Base-by-base conservation (phyloP, 2,113 vertebrate species). In the Cebus imitator region DNA sequence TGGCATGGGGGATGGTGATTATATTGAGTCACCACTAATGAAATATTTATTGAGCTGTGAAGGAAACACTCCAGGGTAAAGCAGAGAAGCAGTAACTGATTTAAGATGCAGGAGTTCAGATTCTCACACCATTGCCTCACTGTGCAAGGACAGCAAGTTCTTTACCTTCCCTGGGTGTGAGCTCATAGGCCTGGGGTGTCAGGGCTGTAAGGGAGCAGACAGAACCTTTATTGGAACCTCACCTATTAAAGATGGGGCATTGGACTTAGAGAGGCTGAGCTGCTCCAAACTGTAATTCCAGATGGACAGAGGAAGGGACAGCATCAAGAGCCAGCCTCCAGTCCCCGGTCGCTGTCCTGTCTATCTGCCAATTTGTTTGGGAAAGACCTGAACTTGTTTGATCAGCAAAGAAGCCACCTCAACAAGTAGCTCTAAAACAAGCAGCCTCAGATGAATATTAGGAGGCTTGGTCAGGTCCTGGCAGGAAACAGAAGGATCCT, bases 21-120 rank as follows among this genome's bases (percentile, higher is more conserved):
- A 9, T 81, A 86, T 55, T 79, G 73, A 96, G 82, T 93, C 91
- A 57, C 43, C 70, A 27, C 79, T 25, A 48, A 76, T 83, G 91
- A 97, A 94, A 80, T 95, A 87, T 73, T 93, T 97, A 68, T 16
- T 52, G 68, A 95, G 58, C 48, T 37, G 20, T 88, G 70, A 93
- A 93, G 80, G 50, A 52, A 94, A 90, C 37, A n/a, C 72, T 48
- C 18, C 84, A 81, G 87, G 76, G 84, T 12, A 76, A 90, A 82
- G 66, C 80, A 78, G 73, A 94, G 79, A 91, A 55, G 11, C 75
- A 76, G 55, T 45, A 30, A 50, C 21, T 1, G 57, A 66, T 82
- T 96, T 68, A 55, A 86, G 82, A 92, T 55, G 8, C 35, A 66
- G 27, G 17, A 64, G 58, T 72, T 90, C 43, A n/a, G n/a, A 73